Conservation (phyloP, 2,888 invertebrate species). For the Campoplex capitator region DNA sequence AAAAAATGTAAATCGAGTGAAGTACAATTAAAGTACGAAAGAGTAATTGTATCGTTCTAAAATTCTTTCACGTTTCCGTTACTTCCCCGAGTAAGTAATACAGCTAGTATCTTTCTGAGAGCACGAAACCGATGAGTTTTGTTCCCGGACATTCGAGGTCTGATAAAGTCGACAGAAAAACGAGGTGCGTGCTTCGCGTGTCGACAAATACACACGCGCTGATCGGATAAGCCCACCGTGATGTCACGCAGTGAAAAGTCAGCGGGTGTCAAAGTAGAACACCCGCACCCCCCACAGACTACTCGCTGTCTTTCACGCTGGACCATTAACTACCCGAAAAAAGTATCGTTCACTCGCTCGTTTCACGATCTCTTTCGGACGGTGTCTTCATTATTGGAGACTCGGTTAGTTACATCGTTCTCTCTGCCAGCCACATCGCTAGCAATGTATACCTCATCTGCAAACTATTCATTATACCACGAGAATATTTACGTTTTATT, state of each 20-base stretch:
- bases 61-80: neutral
- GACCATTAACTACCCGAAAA: conserved; percentile 49
- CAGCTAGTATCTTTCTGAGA: neutral
- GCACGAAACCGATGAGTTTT: conserved; percentile 14
- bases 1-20: neutral
- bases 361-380: conserved; percentile 70
- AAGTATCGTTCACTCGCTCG: conserved; percentile 40
- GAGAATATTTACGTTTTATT: neutral
- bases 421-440: conserved; percentile 37
- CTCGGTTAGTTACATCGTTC: conserved; percentile 75
- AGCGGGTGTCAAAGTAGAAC: conserved; percentile 76
- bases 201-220: conserved; percentile 65
- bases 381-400: conserved; percentile 79
- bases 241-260: conserved; percentile 79
- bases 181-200: conserved; percentile 74
- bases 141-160: conserved; percentile 5
- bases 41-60: neutral
- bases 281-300: conserved; percentile 69
- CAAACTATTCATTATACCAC: neutral
- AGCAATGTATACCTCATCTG: neutral
- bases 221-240: conserved; percentile 69
- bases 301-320: conserved; percentile 57
- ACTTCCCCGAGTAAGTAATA: neutral
- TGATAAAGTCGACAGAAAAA: conserved; percentile 29
- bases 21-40: neutral